These are phyloP conservation scores for Coccyzus lansbergi DNA, from an alignment of 2,797 vertebrate genomes.

Conservation along the genomic window DNA sequence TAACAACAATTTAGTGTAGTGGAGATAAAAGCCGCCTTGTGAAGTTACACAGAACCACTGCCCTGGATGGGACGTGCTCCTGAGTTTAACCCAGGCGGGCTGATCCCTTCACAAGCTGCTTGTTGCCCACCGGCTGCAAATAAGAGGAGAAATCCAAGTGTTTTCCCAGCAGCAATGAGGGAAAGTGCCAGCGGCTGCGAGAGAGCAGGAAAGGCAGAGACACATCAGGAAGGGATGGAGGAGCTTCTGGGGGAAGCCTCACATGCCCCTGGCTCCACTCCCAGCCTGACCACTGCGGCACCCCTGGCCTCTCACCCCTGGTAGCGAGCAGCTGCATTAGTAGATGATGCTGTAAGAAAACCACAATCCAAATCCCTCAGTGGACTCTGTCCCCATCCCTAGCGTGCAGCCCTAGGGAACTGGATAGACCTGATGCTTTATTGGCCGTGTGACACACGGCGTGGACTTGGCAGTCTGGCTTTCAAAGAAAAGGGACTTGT, in stretches of 20 bases:
- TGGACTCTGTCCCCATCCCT: too few relatives aligned
- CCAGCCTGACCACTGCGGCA: too few relatives aligned
- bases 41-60: rapidly evolving
- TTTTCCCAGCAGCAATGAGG: not conserved
- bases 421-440: too few relatives aligned
- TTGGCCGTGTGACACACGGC: not conserved
- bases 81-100: rapidly evolving
- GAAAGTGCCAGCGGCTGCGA: not conserved
- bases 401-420: too few relatives aligned
- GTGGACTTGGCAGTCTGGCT: not conserved
- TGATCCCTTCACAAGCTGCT: rapidly evolving
- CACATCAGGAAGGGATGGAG: not conserved
- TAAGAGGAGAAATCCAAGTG: not conserved
- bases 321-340: too few relatives aligned
- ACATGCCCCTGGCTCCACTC: too few relatives aligned
- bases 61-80: not conserved
- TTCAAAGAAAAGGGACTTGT: not conserved
- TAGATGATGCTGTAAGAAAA: too few relatives aligned
- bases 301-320: too few relatives aligned
- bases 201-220: not conserved
- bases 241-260: not conserved
- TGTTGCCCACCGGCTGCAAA: not conserved
- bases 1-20: rapidly evolving
- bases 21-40: not conserved
- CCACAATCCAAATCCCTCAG: too few relatives aligned